Conservation (phyloP, 2,888 invertebrate genomes). For the Temnothorax rugatulus region DNA sequence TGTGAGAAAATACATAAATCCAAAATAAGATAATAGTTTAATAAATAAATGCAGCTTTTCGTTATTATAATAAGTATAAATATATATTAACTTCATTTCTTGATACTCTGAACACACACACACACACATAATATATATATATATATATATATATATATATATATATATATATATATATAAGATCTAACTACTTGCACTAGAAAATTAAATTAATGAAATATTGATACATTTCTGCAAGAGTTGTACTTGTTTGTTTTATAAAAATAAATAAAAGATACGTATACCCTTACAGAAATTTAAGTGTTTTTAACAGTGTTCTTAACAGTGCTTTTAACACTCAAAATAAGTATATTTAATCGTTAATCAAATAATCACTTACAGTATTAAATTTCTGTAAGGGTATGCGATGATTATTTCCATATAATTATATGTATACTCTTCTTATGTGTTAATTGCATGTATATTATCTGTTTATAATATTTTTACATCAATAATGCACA, state of each 20-base stretch:
- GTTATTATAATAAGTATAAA: neutral
- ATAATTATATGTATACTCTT: constrained; percentile 13
- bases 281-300: neutral
- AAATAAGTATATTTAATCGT: too few relatives aligned
- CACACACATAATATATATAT: too few relatives aligned
- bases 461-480: neutral
- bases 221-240: neutral
- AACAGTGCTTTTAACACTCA: too few relatives aligned
- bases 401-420: neutral
- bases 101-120: neutral
- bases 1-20: neutral
- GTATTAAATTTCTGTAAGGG: too few relatives aligned
- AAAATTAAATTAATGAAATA: neutral
- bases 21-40: neutral
- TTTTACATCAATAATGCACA: neutral
- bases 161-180: too few relatives aligned
- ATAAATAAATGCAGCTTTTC: neutral
- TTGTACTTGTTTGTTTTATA: neutral
- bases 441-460: neutral
- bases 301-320: too few relatives aligned
- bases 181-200: neutral
- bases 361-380: too few relatives aligned
- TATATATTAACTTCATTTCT: neutral
- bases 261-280: neutral
- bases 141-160: too few relatives aligned